These are phyloP conservation scores for Xestia ashworthii DNA, from an alignment of 2,888 invertebrate genomes.

Conservation along the genomic window DNA sequence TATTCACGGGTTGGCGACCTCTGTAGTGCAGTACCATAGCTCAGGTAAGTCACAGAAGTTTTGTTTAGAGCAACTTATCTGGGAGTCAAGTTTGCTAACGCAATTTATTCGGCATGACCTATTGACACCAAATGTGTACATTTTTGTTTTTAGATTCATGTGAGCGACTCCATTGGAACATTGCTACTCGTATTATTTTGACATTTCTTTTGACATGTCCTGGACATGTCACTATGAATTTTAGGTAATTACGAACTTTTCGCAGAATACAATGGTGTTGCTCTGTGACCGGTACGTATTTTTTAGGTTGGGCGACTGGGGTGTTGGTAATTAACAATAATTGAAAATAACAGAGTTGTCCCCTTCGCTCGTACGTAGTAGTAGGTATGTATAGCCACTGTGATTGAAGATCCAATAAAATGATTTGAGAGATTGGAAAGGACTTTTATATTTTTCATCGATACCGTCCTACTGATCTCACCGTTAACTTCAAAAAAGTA, in stretches of 20 bases:
- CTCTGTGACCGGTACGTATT: background rate
- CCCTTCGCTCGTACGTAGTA: background rate
- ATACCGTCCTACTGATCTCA: background rate
- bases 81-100: background rate
- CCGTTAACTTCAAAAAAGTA: background rate
- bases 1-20: slow-evolving; percentile 62
- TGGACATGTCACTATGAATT: background rate
- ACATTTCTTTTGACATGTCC: no score
- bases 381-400: background rate
- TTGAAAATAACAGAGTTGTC: background rate
- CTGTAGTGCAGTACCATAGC: slow-evolving; percentile 41
- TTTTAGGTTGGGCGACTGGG: background rate
- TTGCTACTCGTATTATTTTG: background rate
- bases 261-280: background rate
- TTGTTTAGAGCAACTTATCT: background rate
- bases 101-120: background rate
- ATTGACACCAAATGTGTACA: background rate
- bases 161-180: no score
- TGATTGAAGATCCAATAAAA: background rate
- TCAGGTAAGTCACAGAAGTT: slow-evolving; percentile 42
- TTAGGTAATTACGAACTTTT: background rate
- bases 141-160: no score
- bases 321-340: background rate
- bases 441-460: background rate
- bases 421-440: background rate